Conservation (phyloP, 2,113 vertebrate species). For the Cathartes aura region DNA sequence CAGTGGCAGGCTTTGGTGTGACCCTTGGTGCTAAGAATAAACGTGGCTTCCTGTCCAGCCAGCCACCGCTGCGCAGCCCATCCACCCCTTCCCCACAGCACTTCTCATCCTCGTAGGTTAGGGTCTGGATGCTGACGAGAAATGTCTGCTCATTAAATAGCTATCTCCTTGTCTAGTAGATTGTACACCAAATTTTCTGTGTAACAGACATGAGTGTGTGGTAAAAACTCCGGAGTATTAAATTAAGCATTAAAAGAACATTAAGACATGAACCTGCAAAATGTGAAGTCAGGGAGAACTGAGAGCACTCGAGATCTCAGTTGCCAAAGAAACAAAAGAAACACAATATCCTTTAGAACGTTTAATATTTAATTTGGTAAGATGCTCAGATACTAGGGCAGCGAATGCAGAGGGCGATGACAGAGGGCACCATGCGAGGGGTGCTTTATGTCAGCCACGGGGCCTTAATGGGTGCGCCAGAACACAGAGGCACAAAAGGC, state of each 20-base stretch:
- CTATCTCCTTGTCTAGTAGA: background rate
- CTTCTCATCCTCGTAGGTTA: background rate
- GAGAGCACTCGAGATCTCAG: background rate
- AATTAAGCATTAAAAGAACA: slow-evolving; percentile 44
- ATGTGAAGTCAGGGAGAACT: background rate
- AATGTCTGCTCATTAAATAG: background rate
- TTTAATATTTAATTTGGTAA: slow-evolving; percentile 51
- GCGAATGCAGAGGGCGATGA: background rate
- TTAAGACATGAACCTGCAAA: background rate
- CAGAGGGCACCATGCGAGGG: rapidly evolving
- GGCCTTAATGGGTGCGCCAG: background rate
- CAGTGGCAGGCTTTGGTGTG: background rate
- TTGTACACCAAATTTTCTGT: background rate
- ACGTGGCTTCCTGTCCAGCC: background rate
- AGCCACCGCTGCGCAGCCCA: background rate
- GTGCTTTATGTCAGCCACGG: background rate
- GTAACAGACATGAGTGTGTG: background rate
- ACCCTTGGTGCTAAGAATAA: background rate
- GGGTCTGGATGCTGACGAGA: background rate
- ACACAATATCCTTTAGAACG: background rate
- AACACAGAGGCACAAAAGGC: background rate
- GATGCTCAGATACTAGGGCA: background rate
- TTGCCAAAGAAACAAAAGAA: slow-evolving; percentile 55
- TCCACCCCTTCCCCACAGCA: background rate
- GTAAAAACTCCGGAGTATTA: background rate